Conservation (phyloP, 2,888 invertebrate genomes). For the Cryptocephalus moraei region DNA sequence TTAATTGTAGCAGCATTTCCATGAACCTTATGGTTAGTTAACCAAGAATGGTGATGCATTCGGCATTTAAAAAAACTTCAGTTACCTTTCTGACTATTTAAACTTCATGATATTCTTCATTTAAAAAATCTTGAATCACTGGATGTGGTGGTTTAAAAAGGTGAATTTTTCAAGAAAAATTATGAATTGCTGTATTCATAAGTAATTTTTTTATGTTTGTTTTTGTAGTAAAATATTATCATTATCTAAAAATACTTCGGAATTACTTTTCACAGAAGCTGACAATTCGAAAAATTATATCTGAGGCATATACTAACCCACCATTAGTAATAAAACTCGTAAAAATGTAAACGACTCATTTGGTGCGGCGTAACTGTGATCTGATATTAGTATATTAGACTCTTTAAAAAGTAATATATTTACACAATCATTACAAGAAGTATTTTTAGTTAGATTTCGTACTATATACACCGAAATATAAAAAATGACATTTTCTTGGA, state of each 20-base stretch:
- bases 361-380: not conserved
- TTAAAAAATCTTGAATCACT: not conserved
- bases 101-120: constrained; percentile 1
- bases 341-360: not conserved
- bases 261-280: not conserved
- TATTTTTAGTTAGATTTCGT: not conserved
- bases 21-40: constrained; percentile 2
- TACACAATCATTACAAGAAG: constrained; percentile 3
- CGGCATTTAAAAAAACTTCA: constrained; percentile 3
- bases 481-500: constrained; percentile 4
- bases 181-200: not conserved
- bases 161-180: not conserved
- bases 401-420: constrained; percentile 1
- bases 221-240: not conserved
- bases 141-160: not conserved
- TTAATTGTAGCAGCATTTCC: not conserved
- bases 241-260: not conserved
- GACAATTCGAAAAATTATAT: not conserved
- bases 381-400: not conserved
- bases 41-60: constrained; percentile 2
- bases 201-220: not conserved
- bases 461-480: constrained; percentile 3
- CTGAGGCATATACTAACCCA: not conserved
- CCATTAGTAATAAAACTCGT: not conserved
- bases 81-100: constrained; percentile 1